These are phyloP conservation scores for Lithobius niger DNA, from an alignment of 1,140 invertebrate genomes.

Conservation along the genomic window DNA sequence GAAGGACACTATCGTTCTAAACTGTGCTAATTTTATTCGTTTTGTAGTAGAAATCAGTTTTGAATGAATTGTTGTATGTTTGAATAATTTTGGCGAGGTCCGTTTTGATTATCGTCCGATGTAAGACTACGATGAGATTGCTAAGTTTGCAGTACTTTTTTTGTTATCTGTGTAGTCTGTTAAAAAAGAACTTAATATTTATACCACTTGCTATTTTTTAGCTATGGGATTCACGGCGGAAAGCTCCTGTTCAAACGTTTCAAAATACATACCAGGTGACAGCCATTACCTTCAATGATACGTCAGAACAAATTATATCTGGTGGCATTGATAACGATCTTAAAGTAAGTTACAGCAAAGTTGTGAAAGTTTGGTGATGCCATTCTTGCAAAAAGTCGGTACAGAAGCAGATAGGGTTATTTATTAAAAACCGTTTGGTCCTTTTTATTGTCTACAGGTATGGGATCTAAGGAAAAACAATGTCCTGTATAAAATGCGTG, in stretches of 20 bases:
- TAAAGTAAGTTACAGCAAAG: conserved; percentile 51
- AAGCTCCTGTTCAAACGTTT: conserved; percentile 45
- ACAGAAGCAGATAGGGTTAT: background rate
- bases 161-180: background rate
- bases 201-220: conserved; percentile 19
- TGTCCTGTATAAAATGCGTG: conserved; percentile 67
- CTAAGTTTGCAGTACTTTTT: too few relatives aligned
- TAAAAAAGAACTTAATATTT: background rate
- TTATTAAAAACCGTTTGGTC: background rate
- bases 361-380: background rate
- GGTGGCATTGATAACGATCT: conserved; percentile 96
- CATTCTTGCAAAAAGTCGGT: background rate
- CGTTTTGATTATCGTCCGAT: too few relatives aligned
- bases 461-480: conserved; percentile 93
- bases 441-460: conserved; percentile 43
- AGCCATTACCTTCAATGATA: conserved; percentile 88
- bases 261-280: conserved; percentile 53
- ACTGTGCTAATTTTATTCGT: too few relatives aligned
- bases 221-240: conserved; percentile 54
- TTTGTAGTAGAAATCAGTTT: too few relatives aligned
- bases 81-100: too few relatives aligned
- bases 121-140: too few relatives aligned
- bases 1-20: too few relatives aligned
- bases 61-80: too few relatives aligned
- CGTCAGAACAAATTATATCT: conserved; percentile 73